Base-by-base conservation (phyloP, 2,888 invertebrate species). In the Mellilla xanthometata region DNA sequence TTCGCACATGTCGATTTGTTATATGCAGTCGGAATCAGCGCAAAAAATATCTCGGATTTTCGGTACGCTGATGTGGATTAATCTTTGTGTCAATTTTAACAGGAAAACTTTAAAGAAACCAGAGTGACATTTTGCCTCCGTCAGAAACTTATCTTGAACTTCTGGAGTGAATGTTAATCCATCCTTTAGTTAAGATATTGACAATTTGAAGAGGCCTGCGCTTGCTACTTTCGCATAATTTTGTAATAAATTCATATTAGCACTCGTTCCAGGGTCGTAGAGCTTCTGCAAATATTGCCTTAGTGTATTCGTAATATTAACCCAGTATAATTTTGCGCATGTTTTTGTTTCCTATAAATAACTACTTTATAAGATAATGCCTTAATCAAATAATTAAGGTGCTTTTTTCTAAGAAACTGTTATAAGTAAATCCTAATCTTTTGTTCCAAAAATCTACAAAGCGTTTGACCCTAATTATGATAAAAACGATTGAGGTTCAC, bases 401-500 rank as follows among this genome's bases (percentile, higher is more conserved):
- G n/a, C n/a, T n/a, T n/a, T n/a, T n/a, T n/a, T n/a, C n/a, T n/a
- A n/a, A n/a, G n/a, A n/a, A n/a, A n/a, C n/a, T n/a, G n/a, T n/a
- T n/a, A n/a, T n/a, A n/a, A n/a, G n/a, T n/a, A n/a, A n/a, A n/a
- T n/a, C n/a, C n/a, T n/a, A n/a, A n/a, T n/a, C n/a, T n/a, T n/a
- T n/a, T n/a, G n/a, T n/a, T n/a, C n/a, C n/a, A n/a, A n/a, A n/a
- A n/a, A n/a, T n/a, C n/a, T n/a, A n/a, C n/a, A n/a, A 19, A 19
- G 19, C 24, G 24, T 27, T 30, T 46, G 40, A 26, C 35, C 46
- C 31, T 46, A 39, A 45, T 46, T 40, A 40, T 12, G 15, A 15
- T 26, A 6, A 35, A 39, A 12, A 23, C 34, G 24, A 29, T 30
- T 13, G 34, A 49, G 48, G 78, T 74, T 76, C 79, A 65, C 65